Evolutionary conservation across 1,140 invertebrate genomes (phyloP).

Genomic region (Medauroidea extradentata): DNA sequence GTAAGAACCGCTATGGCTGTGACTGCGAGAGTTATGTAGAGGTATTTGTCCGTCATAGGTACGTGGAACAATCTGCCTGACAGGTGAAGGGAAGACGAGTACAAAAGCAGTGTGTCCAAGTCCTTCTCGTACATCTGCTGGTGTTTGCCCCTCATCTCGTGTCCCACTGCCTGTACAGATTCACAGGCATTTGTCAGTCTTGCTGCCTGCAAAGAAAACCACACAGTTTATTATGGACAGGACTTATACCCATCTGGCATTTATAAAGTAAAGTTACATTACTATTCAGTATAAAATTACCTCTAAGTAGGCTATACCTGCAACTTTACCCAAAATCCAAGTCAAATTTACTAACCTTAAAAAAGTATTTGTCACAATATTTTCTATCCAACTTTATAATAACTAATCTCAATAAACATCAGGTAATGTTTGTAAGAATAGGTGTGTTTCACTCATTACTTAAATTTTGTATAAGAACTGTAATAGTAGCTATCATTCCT

Average conservation of each 20-base stretch:
- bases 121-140: constrained; percentile 73
- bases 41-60: constrained; percentile 61
- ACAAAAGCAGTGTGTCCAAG: constrained; percentile 70
- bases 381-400: too few relatives aligned
- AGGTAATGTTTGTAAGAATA: too few relatives aligned
- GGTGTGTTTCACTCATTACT: too few relatives aligned
- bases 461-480: too few relatives aligned
- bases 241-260: neutral
- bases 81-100: constrained; percentile 67
- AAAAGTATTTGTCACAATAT: too few relatives aligned
- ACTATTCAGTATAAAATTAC: neutral
- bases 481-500: too few relatives aligned
- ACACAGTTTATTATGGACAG: neutral
- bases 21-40: constrained; percentile 59
- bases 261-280: neutral
- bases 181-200: constrained; percentile 69
- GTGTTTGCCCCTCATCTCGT: constrained; percentile 71
- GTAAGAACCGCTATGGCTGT: constrained; percentile 54
- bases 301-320: too few relatives aligned
- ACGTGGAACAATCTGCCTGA: constrained; percentile 65
- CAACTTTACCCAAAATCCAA: too few relatives aligned
- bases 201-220: constrained; percentile 60
- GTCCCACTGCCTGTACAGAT: constrained; percentile 63
- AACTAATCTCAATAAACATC: too few relatives aligned
- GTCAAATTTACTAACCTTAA: too few relatives aligned